Percentiles rank a stretch among this genome's conserved stretches.
These are phyloP conservation scores for Prionailurus bengalensis DNA, from an alignment of 2,113 vertebrate species.

Conservation along the genomic window DNA sequence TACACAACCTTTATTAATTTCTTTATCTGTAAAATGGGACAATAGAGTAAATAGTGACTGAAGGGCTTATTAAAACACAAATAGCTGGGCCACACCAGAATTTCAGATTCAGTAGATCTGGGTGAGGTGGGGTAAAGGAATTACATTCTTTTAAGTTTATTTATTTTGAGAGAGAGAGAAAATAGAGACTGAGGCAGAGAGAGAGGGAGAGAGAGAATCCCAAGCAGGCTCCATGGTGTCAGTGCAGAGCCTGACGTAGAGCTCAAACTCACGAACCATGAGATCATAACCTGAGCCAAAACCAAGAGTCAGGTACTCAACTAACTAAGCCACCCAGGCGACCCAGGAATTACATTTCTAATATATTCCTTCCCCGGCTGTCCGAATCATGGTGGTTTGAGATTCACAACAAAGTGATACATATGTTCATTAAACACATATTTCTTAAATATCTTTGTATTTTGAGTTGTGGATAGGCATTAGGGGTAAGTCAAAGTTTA, in stretches of 20 bases:
- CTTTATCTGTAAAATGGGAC: conserved; percentile 6
- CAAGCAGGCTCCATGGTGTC: no score
- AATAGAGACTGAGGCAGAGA: no score
- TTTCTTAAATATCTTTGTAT: not conserved
- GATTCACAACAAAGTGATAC: not conserved
- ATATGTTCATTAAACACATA: not conserved
- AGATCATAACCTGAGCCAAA: no score
- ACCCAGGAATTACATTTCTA: not conserved
- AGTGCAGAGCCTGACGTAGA: no score
- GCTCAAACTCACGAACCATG: no score
- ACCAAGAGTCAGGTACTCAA: no score
- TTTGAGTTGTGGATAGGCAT: not conserved
- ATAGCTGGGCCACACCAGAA: not conserved
- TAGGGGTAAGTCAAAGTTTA: conserved; percentile 2
- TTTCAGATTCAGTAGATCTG: not conserved
- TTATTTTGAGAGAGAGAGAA: no score
- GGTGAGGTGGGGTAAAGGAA: not conserved
- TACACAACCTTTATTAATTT: conserved; percentile 5
- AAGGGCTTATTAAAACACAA: not conserved
- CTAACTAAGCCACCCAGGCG: no score
- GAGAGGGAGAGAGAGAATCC: no score
- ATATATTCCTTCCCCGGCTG: not conserved
- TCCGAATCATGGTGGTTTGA: not conserved
- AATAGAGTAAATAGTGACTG: not conserved
- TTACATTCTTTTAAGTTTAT: not conserved